Conservation (phyloP, 2,113 vertebrate species). For the Pelobates fuscus region DNA sequence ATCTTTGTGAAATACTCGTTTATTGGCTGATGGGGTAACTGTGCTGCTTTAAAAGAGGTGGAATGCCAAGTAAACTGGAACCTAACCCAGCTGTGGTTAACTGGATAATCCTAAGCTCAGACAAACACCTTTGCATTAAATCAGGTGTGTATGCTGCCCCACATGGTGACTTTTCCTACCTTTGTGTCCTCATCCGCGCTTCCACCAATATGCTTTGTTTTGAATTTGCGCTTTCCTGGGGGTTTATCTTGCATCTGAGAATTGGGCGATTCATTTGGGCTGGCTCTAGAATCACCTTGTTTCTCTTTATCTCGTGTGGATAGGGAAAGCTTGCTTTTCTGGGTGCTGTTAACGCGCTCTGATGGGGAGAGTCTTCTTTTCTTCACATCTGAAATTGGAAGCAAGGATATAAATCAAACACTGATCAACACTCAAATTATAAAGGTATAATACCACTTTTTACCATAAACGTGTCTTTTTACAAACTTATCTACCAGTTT, state of each 20-base stretch:
- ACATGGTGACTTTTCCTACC: constrained; percentile 68
- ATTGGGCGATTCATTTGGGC: constrained; percentile 62
- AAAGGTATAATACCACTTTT: too few relatives aligned
- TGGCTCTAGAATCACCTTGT: constrained; percentile 66
- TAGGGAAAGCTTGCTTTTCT: constrained; percentile 68
- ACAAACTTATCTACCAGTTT: too few relatives aligned
- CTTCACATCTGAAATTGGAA: constrained; percentile 61
- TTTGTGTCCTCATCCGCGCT: constrained; percentile 77
- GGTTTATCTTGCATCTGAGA: constrained; percentile 85
- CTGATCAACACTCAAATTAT: neutral
- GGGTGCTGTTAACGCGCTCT: constrained; percentile 57
- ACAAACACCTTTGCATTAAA: too few relatives aligned
- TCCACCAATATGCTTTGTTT: constrained; percentile 90
- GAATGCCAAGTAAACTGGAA: too few relatives aligned
- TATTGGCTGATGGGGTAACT: too few relatives aligned
- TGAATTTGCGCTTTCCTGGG: constrained; percentile 96
- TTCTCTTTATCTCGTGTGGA: constrained; percentile 64
- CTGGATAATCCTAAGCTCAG: too few relatives aligned
- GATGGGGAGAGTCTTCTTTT: constrained; percentile 69
- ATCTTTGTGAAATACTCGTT: too few relatives aligned
- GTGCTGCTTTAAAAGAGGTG: too few relatives aligned
- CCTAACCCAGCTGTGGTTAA: too few relatives aligned
- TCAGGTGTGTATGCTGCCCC: too few relatives aligned
- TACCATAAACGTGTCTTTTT: too few relatives aligned
- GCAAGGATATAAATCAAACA: neutral